Conservation (phyloP, 2,797 vertebrate genomes). For the Hoplostethus atlanticus region DNA sequence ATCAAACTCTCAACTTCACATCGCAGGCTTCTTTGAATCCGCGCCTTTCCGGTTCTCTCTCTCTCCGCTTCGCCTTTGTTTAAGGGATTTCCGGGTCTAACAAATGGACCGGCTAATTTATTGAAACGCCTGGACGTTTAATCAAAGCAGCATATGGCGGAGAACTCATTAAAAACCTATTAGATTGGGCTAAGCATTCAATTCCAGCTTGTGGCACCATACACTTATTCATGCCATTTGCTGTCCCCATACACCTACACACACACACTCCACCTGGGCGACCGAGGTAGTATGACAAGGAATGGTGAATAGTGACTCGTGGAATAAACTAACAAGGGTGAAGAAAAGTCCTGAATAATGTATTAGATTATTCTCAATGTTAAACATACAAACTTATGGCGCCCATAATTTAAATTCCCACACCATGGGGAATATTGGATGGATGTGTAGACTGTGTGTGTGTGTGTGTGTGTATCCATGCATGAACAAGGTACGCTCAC, state of each 20-base stretch:
- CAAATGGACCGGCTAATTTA: slow-evolving; percentile 68
- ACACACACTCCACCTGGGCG: slow-evolving; percentile 19
- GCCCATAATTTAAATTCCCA: not conserved
- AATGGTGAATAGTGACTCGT: not conserved
- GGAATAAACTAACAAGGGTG: slow-evolving; percentile 8
- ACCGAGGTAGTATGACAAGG: not conserved
- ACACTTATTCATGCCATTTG: slow-evolving; percentile 42
- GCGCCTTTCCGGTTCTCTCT: not conserved
- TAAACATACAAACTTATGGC: not conserved
- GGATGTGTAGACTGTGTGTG: not conserved
- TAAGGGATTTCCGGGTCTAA: slow-evolving; percentile 34
- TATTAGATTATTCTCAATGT: not conserved
- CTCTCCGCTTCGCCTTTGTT: slow-evolving; percentile 21
- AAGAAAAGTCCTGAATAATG: slow-evolving; percentile 1
- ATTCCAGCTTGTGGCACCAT: slow-evolving; percentile 52
- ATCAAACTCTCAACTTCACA: too few species aligned
- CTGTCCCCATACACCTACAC: slow-evolving; percentile 25
- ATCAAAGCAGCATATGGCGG: slow-evolving; percentile 70
- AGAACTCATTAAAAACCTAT: slow-evolving; percentile 81
- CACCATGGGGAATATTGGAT: not conserved
- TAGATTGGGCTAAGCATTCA: slow-evolving; percentile 71
- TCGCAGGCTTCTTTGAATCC: too few species aligned
- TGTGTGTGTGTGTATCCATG: slow-evolving; percentile 5
- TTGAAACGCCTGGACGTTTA: slow-evolving; percentile 73
- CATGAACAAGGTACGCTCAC: slow-evolving; percentile 36